Conservation (phyloP, 35 echinoderm and acorn worm genomes). For the Apostichopus californicus region DNA sequence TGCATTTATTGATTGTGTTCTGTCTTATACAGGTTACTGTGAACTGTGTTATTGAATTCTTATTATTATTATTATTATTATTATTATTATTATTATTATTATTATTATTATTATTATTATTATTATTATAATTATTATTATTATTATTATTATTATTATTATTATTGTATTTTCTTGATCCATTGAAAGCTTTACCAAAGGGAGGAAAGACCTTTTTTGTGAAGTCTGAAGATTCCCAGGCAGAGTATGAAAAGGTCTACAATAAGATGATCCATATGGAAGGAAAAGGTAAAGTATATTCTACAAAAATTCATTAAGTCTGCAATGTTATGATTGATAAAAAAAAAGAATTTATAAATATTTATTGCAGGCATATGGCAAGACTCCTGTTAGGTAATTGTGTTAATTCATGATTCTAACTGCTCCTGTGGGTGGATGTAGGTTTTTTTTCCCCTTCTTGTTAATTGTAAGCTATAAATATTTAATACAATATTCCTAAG, state of each 20-base stretch:
- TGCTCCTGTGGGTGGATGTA: too few relatives aligned
- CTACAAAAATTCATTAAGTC: too few relatives aligned
- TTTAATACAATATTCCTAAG: too few relatives aligned
- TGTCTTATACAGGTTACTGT: too few relatives aligned
- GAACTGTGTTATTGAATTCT: not conserved
- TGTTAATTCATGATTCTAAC: too few relatives aligned
- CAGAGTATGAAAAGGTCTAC: conserved; percentile 68
- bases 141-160: not conserved
- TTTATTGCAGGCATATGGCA: too few relatives aligned
- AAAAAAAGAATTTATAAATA: too few relatives aligned
- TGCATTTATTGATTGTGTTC: too few relatives aligned
- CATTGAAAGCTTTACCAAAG: conserved; percentile 56
- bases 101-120: not conserved
- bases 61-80: not conserved
- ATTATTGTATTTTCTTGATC: not conserved
- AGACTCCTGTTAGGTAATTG: too few relatives aligned
- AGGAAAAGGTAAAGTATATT: conserved; percentile 59
- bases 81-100: not conserved
- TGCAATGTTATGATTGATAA: too few relatives aligned
- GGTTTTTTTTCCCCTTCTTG: too few relatives aligned
- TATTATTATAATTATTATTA: not conserved
- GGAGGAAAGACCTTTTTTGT: conserved; percentile 72
- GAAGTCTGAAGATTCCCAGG: conserved; percentile 52
- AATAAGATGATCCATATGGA: conserved; percentile 49
- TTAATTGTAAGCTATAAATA: too few relatives aligned